Evolutionary conservation across 2,888 invertebrate species (phyloP).

Genomic region (Diogma glabrata): DNA sequence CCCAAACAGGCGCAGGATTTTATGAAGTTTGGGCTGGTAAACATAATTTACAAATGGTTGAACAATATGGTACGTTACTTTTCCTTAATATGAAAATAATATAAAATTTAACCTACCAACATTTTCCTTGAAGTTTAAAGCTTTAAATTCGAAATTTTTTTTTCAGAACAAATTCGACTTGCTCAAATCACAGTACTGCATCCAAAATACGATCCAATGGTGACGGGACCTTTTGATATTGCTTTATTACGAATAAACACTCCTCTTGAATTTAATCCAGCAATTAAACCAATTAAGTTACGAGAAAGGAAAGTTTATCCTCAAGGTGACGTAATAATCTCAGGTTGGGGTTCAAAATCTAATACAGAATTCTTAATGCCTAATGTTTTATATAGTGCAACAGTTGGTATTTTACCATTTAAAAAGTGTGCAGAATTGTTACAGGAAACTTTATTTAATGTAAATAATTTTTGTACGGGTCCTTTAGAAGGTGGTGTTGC

Average conservation of each 20-base stretch:
- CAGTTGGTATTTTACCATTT: neutral
- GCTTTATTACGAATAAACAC: neutral
- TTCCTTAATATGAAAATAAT: neutral
- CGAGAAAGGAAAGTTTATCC: neutral
- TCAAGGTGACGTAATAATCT: neutral
- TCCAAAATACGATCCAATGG: neutral
- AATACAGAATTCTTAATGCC: slow-evolving; percentile 5
- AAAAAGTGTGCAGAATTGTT: neutral
- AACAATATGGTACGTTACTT: neutral
- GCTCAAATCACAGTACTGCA: neutral
- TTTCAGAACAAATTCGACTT: slow-evolving; percentile 4
- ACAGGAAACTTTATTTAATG: neutral
- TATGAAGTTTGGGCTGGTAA: slow-evolving; percentile 24
- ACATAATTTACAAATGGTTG: slow-evolving; percentile 19
- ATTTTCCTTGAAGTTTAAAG: neutral
- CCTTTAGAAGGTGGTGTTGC: slow-evolving; percentile 5
- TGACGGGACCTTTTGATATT: slow-evolving; percentile 7
- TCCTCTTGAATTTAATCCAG: neutral
- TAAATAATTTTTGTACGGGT: slow-evolving; percentile 6
- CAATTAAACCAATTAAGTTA: slow-evolving; percentile 1
- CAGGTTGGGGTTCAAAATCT: slow-evolving; percentile 9
- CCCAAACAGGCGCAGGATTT: neutral
- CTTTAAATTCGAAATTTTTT: neutral
- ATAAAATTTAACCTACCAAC: neutral
- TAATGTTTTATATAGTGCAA: neutral